A percentile compares a stretch with the other conserved stretches of the same genome.
phyloP scores from a whole-genome alignment of 2,888 invertebrate species.

The Ariolimax columbianus region DNA sequence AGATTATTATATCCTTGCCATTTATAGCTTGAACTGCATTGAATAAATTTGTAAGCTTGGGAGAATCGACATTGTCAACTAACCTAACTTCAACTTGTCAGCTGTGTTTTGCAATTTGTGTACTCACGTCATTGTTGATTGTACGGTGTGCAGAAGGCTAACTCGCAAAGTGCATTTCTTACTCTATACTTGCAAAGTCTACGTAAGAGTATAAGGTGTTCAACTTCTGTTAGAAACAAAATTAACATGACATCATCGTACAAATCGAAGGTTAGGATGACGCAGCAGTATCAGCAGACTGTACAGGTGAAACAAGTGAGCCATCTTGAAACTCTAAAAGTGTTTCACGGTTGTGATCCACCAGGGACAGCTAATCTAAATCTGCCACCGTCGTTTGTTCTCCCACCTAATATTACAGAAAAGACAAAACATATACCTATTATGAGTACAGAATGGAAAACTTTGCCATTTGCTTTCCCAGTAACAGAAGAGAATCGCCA shows the following conservation, averaged over 20 bases:
- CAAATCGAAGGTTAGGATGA: not conserved
- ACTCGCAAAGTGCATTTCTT: too few relatives aligned
- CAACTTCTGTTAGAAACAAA: not conserved
- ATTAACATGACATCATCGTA: not conserved
- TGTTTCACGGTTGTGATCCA: too few relatives aligned
- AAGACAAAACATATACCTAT: not conserved
- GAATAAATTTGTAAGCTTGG: too few relatives aligned
- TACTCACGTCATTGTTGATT: too few relatives aligned
- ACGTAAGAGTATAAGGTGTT: not conserved
- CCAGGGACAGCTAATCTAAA: not conserved
- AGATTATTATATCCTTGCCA: too few relatives aligned
- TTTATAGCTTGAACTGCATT: too few relatives aligned
- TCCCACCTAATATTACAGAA: not conserved
- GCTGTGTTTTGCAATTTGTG: too few relatives aligned
- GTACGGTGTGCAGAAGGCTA: too few relatives aligned
- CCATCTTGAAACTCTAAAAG: not conserved
- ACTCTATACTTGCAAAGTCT: not conserved
- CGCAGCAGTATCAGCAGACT: conserved; percentile 6
- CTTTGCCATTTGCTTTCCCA: conserved; percentile 13
- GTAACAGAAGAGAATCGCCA: conserved; percentile 2
- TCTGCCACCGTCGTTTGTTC: not conserved
- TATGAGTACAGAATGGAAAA: conserved; percentile 25
- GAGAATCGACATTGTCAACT: too few relatives aligned
- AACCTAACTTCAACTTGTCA: too few relatives aligned
- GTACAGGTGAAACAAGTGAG: not conserved